Conservation (phyloP, 2,113 vertebrate species). For the Chaetodon trifascialis region DNA sequence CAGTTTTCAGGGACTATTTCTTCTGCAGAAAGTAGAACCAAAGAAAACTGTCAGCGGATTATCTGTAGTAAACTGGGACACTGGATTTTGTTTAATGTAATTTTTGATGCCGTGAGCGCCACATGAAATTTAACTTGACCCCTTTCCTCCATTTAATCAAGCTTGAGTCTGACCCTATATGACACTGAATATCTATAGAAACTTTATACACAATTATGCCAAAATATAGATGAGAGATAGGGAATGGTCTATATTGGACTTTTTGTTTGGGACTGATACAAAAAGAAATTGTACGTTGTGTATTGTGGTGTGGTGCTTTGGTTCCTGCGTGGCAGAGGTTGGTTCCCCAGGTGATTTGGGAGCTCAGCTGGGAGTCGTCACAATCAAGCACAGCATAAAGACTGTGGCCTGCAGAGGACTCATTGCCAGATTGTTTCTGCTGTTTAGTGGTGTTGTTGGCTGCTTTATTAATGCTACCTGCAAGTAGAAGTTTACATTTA, state of each 20-base stretch:
- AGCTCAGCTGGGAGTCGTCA: no score
- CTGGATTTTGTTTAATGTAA: neutral
- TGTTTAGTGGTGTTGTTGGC: no score
- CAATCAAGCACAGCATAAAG: no score
- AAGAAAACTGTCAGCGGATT: neutral
- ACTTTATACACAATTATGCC: neutral
- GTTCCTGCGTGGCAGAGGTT: no score
- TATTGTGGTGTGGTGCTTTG: no score
- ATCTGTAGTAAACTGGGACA: neutral
- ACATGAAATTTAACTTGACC: neutral
- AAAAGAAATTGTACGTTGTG: no score
- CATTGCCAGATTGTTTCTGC: no score
- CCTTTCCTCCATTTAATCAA: neutral
- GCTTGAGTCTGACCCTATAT: neutral
- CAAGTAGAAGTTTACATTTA: no score
- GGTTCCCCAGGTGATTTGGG: no score
- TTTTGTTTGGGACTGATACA: neutral
- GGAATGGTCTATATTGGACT: neutral
- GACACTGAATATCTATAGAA: neutral
- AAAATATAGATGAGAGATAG: neutral
- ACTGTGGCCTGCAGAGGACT: no score
- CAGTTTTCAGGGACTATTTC: conserved; percentile 13
- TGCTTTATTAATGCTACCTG: no score
- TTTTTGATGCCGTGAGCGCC: neutral
- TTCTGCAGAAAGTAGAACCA: conserved; percentile 5